Evolutionary conservation across 2,797 vertebrate genomes (phyloP).

Genomic region (Xerus rutilus): DNA sequence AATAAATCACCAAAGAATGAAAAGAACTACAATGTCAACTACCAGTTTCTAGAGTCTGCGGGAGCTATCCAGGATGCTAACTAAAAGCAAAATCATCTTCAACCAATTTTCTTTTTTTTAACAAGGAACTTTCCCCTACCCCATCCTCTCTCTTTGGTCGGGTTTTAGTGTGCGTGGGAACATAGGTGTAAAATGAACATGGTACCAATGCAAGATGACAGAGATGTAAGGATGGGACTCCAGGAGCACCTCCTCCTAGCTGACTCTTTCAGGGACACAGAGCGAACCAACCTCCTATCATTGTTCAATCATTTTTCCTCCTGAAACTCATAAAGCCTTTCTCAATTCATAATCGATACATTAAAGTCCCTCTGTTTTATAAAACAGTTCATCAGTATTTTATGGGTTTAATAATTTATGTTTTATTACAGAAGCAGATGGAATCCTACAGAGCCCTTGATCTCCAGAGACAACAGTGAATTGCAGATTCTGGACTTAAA

Average conservation of each 20-base stretch:
- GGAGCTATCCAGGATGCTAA: not conserved
- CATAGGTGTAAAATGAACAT: not conserved
- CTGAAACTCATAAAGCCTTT: constrained; percentile 86
- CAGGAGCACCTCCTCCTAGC: not conserved
- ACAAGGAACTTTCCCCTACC: fast-evolving
- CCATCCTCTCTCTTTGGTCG: not conserved
- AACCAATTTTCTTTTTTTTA: not conserved
- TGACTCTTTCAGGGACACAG: constrained; percentile 43
- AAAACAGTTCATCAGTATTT: constrained; percentile 89
- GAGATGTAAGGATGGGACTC: not conserved
- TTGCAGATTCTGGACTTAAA: constrained; percentile 17
- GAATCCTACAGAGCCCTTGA: constrained; percentile 79
- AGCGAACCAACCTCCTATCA: constrained; percentile 62
- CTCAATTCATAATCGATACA: constrained; percentile 88
- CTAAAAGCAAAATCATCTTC: not conserved
- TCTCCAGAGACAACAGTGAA: constrained; percentile 83
- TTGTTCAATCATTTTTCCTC: constrained; percentile 81
- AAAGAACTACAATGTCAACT: not conserved
- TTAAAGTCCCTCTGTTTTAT: constrained; percentile 86
- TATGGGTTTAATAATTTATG: constrained; percentile 89
- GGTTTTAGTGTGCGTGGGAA: not conserved
- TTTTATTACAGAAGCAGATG: constrained; percentile 87
- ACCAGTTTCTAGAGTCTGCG: not conserved
- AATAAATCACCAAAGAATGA: not conserved
- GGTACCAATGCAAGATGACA: not conserved